Evolutionary conservation across 1,140 invertebrate genomes (phyloP), one percentile per base, ranked within the genome.

Genomic region (Trichogramma pretiosum): DNA sequence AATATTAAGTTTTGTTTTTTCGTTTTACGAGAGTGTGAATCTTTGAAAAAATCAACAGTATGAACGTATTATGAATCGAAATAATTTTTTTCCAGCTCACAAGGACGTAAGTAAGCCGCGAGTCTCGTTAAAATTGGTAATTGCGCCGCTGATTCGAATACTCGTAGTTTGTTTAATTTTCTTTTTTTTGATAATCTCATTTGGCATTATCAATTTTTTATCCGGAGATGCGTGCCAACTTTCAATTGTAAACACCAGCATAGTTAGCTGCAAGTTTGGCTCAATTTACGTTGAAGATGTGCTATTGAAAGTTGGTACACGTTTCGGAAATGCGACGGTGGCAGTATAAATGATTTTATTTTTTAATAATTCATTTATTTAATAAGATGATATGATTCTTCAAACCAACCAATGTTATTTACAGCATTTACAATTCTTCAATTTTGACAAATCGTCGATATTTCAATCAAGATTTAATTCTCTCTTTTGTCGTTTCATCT

Each of bases 21-120:
- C 28, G 19, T 23, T 52, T 51, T 47, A 33, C 54, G 55, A 60
- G 50, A 50, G 58, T 62, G 55, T 60, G 50, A 54, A 57, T n/a
- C 5, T 37, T 37, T 37, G 17, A 37, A 19, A 40, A 51, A 26
- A 39, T 28, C 39, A 33, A 45, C 33, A 11, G 28, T 46, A 41
- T 28, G 36, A 50, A 45, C n/a, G 30, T 44, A 32, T 46, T 21
- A 39, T 46, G 23, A 46, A 41, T 34, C 17, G 18, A 46, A 42
- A 46, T 46, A 35, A 62, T 69, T 61, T 71, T 56, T 64, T 71
- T 70, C 62, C 67, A 71, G 68, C 67, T 61, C 61, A 67, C 68
- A 64, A 69, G 68, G 69, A 72, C 58, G 64, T 69, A 70, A 68
- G 69, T 72, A 72, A 72, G 69, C 63, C 57, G 62, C 52, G 60